Evolutionary conservation across 2,888 invertebrate species (phyloP), one percentile per base, ranked within the genome.

Genomic region (Brachyptera risi): DNA sequence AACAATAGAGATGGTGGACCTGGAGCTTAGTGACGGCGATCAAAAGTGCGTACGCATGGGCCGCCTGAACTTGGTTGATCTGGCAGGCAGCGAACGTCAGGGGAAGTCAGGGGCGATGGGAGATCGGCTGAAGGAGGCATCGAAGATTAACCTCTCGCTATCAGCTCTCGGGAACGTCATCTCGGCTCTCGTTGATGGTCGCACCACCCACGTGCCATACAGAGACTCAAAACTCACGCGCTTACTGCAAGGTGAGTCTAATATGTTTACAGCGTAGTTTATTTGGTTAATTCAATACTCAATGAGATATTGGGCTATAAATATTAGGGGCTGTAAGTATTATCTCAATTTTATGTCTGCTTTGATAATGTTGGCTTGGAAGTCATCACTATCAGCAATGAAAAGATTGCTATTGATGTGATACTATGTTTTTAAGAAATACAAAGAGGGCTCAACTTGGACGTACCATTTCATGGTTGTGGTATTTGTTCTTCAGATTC

Each of bases 91-190:
- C 76, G 99, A 99, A 78, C 83, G 97, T 44, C 97, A 98, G 76
- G 87, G 90, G 61, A 99, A 99, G 80, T 96, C 97, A 4, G 95
- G 95, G 59, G 91, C 98, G n/a, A 87, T 88, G 17, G 96, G 94
- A 1, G 92, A 95, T 68, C 82, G 97, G 54, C 80, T 96, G 63
- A 92, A 94, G 68, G 98, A 98, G 78, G 97, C 97, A 1, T 92
- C 95, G 67, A 96, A 98, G 78, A 98, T 98, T 72, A 98, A 98
- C 79, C 83, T 96, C 73, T 96, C 96, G 38, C 80, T 99, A 11
- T 96, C 96, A 51, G 95, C 96, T n/a, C 81, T 99, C 67, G 97
- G 97, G 17, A 98, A 98, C 79, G 98, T 99, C 38, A 99, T 99
- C 71, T 96, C 96, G 37, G 97, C 98, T 3, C 79, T 99, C 65